These are phyloP conservation scores for Ips typographus DNA, from an alignment of 1,140 invertebrate species.

Conservation along the genomic window DNA sequence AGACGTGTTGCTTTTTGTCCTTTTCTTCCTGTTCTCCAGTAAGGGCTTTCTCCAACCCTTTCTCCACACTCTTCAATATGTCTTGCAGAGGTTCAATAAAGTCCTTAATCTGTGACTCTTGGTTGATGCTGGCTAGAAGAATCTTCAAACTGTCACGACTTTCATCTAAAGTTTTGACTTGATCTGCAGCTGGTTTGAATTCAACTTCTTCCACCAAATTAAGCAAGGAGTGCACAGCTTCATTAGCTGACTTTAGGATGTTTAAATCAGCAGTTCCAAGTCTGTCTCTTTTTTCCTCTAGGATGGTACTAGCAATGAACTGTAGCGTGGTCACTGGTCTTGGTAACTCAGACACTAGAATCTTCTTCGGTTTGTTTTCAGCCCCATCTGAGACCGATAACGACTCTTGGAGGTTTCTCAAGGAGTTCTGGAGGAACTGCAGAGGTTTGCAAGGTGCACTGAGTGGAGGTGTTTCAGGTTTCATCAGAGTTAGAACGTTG, in stretches of 20 bases:
- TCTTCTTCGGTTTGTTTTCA: conserved; percentile 42
- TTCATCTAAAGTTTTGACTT: conserved; percentile 37
- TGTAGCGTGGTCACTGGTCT: conserved; percentile 46
- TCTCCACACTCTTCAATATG: conserved; percentile 52
- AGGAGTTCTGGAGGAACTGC: conserved; percentile 48
- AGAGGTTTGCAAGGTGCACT: conserved; percentile 26
- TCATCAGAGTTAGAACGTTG: conserved; percentile 21
- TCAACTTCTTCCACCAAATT: conserved; percentile 39
- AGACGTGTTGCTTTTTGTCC: conserved; percentile 45
- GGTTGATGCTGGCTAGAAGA: conserved; percentile 46
- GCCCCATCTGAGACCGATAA: conserved; percentile 32
- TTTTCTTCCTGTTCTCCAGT: conserved; percentile 37
- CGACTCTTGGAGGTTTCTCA: conserved; percentile 46
- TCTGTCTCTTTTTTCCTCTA: conserved; percentile 46
- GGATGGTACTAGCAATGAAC: conserved; percentile 45
- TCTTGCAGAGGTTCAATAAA: conserved; percentile 54
- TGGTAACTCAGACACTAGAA: conserved; percentile 41
- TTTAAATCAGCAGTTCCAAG: conserved; percentile 44
- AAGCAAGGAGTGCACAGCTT: conserved; percentile 34
- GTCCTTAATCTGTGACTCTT: conserved; percentile 49
- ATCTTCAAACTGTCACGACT: conserved; percentile 41
- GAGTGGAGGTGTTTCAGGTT: conserved; percentile 28
- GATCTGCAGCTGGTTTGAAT: conserved; percentile 27
- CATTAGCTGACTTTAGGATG: conserved; percentile 39
- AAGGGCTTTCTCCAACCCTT: conserved; percentile 49